A percentile compares a stretch with the other conserved stretches of the same genome.
These are phyloP conservation scores for Morus bassanus DNA, from an alignment of 2,797 vertebrate species.

Conservation along the genomic window DNA sequence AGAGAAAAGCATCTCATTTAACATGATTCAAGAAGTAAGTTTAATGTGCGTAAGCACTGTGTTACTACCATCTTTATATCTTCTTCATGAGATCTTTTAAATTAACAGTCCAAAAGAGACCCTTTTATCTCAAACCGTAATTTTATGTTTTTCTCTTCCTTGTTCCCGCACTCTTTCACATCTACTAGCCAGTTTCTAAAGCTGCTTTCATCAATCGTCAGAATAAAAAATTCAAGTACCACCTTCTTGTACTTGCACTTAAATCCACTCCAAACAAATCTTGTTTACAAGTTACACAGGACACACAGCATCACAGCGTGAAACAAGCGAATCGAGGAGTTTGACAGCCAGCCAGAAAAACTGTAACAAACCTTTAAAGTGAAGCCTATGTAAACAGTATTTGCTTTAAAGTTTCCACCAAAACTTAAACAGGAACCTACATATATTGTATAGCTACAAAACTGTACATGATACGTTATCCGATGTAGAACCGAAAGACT, in stretches of 20 bases:
- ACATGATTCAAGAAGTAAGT: not conserved
- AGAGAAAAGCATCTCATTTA: not conserved
- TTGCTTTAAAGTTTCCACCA: not conserved
- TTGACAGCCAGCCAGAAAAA: not conserved
- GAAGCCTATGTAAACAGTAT: fast-evolving
- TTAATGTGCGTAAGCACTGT: not conserved
- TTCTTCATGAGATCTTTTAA: not conserved
- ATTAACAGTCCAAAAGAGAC: not conserved
- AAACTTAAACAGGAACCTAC: not conserved
- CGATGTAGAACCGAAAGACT: not conserved
- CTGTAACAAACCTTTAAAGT: not conserved
- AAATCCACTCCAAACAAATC: not conserved
- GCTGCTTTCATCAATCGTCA: not conserved
- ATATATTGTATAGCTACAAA: not conserved
- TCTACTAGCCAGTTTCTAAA: not conserved
- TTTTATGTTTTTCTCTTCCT: not conserved
- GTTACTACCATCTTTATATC: not conserved
- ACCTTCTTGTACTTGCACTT: not conserved
- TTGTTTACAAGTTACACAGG: not conserved
- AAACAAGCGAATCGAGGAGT: not conserved
- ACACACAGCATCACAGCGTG: not conserved
- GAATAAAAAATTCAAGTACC: not conserved
- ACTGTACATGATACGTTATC: fast-evolving
- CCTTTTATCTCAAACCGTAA: not conserved
- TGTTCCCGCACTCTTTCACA: not conserved